Percentiles rank a stretch among this genome's conserved stretches.
Conservation (phyloP, 2,888 invertebrate genomes). For the Trichogramma evanescens region DNA sequence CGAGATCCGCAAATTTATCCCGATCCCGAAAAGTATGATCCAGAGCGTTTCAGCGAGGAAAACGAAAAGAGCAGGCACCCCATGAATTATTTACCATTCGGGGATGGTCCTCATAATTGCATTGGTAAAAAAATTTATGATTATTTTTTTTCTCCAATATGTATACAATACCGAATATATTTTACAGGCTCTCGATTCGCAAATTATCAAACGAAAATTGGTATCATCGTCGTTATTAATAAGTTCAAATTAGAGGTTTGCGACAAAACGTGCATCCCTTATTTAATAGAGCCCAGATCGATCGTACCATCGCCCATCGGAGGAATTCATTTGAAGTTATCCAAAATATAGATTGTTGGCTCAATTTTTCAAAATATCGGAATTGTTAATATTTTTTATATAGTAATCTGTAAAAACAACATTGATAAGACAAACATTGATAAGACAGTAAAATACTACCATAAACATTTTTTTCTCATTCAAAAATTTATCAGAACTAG, state of each 20-base stretch:
- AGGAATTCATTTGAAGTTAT: constrained; percentile 34
- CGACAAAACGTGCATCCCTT: constrained; percentile 31
- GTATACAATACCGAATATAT: not conserved
- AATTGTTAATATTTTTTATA: too few relatives aligned
- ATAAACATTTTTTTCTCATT: too few relatives aligned
- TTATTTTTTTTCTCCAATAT: not conserved
- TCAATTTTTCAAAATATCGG: not conserved
- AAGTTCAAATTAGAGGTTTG: constrained; percentile 38
- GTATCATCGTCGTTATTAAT: constrained; percentile 35
- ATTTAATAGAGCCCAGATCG: constrained; percentile 24
- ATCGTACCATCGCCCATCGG: constrained; percentile 29
- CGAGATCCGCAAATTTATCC: constrained; percentile 22
- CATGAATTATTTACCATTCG: constrained; percentile 27
- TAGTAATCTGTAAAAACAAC: too few relatives aligned
- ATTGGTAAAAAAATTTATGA: constrained; percentile 20
- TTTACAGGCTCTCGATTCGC: constrained; percentile 32
- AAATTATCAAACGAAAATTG: constrained; percentile 40
- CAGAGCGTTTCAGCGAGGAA: constrained; percentile 27
- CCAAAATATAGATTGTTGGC: constrained; percentile 15
- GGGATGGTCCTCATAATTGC: constrained; percentile 29
- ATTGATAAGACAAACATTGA: too few relatives aligned
- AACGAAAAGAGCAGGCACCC: constrained; percentile 19
- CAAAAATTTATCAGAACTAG: too few relatives aligned
- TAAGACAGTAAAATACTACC: too few relatives aligned
- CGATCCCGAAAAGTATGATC: constrained; percentile 28